Base-by-base conservation (phyloP, 2,888 invertebrate species). In the Lycaena phlaeas region DNA sequence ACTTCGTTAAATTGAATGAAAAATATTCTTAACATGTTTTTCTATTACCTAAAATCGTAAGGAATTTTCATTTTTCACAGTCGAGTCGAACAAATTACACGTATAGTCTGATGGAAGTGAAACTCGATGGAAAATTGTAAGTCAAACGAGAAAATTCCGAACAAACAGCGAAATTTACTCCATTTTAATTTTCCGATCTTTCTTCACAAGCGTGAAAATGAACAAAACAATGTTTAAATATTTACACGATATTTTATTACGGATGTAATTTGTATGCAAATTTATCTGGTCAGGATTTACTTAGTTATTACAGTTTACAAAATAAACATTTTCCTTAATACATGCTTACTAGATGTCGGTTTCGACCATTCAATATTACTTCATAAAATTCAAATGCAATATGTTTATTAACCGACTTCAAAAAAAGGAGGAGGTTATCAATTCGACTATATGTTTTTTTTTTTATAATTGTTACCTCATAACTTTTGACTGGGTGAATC, bases 41-140 rank as follows among this genome's bases (percentile, higher is more conserved):
- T n/a, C 5, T 2, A 7, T 22, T 22, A 22, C 9, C 22, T 3
- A 22, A 22, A 22, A 5, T 7, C 5, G n/a, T 17, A 29, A 29
- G 22, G 34, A 18, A 18, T 36, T 22, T 36, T 22, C 18, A 12
- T 25, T 36, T 36, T 22, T n/a, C n/a, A n/a, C n/a, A n/a, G n/a
- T n/a, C n/a, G n/a, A n/a, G n/a, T n/a, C n/a, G 12, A 37, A 17
- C 39, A 40, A 30, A 36, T 40, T n/a, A n/a, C n/a, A 53, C 51
- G 50, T 56, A 22, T 53, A 54, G 54, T 58, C 43, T 56, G 56
- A 59, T 65, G 57, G 58, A 59, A 56, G 51, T 54, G 50, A 57
- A 61, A 57, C 57, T 57, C 56, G 54, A 57, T 61, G 59, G 59
- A 64, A 67, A 67, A 63, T 62, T 47, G 51, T 50, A 53, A 61